Conservation (phyloP, 2,888 invertebrate species). For the Psylliodes chrysocephalus region DNA sequence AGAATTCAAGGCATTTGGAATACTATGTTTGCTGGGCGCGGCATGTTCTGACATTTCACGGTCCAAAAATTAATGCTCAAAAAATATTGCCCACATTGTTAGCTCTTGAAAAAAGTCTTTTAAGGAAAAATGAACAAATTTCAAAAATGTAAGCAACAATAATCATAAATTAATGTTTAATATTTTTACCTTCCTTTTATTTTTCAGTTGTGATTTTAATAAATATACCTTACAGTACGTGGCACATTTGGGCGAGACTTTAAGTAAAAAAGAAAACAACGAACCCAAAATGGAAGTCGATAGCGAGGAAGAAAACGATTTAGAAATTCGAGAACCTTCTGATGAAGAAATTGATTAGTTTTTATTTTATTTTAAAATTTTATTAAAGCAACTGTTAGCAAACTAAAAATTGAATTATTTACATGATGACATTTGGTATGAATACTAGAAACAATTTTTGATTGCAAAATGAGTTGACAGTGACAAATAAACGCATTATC, state of each 20-base stretch:
- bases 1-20: conserved; percentile 84
- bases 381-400: no score
- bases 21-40: conserved; percentile 88
- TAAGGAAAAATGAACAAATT: conserved; percentile 81
- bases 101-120: conserved; percentile 81
- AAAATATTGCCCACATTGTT: conserved; percentile 75
- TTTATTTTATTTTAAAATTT: no score
- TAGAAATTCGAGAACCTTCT: conserved; percentile 27
- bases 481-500: no score
- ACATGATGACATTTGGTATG: no score
- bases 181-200: no score
- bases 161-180: no score
- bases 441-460: no score
- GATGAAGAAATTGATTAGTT: conserved; percentile 17
- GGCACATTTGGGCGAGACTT: conserved; percentile 61
- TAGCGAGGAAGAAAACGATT: conserved; percentile 40
- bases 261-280: conserved; percentile 58
- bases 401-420: no score
- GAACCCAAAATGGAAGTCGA: conserved; percentile 44
- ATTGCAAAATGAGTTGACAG: no score
- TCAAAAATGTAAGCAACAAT: conserved; percentile 81
- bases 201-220: conserved; percentile 87
- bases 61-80: conserved; percentile 66
- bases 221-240: conserved; percentile 84
- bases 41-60: conserved; percentile 73